Percentiles rank a stretch among this genome's conserved stretches.
Conservation (phyloP, 2,888 invertebrate genomes). For the Erebia epiphron region DNA sequence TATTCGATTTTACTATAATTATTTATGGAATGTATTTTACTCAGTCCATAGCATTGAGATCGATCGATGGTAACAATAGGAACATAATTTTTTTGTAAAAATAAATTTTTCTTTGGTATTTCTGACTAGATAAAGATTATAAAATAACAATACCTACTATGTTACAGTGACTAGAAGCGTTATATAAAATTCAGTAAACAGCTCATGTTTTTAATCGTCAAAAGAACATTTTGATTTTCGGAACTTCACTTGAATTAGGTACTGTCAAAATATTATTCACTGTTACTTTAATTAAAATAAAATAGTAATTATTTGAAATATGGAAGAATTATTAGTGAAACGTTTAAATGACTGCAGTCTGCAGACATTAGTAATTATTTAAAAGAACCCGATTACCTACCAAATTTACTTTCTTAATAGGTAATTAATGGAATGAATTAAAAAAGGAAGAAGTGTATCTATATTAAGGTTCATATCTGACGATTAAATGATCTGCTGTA, state of each 20-base stretch:
- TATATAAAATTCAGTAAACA: not conserved
- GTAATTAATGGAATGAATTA: too few species aligned
- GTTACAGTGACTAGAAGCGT: constrained; percentile 12
- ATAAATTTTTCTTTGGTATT: not conserved
- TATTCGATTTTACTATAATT: not conserved
- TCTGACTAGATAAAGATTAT: constrained; percentile 4
- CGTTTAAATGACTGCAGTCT: too few species aligned
- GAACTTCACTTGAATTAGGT: not conserved
- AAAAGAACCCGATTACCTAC: too few species aligned
- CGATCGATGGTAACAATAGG: not conserved
- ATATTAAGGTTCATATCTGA: not conserved
- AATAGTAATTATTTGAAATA: too few species aligned
- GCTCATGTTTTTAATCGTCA: constrained; percentile 4
- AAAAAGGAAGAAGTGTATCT: too few species aligned
- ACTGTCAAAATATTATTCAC: not conserved
- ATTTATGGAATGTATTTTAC: constrained; percentile 4
- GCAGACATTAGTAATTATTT: too few species aligned
- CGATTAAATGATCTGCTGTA: constrained; percentile 1
- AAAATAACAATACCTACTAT: not conserved
- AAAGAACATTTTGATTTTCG: not conserved
- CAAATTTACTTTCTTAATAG: too few species aligned
- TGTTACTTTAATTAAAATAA: not conserved
- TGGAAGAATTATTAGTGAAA: too few species aligned
- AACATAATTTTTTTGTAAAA: not conserved
- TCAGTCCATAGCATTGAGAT: constrained; percentile 3